Conservation (phyloP, 2,797 vertebrate species). For the Melanotaenia boesemani region DNA sequence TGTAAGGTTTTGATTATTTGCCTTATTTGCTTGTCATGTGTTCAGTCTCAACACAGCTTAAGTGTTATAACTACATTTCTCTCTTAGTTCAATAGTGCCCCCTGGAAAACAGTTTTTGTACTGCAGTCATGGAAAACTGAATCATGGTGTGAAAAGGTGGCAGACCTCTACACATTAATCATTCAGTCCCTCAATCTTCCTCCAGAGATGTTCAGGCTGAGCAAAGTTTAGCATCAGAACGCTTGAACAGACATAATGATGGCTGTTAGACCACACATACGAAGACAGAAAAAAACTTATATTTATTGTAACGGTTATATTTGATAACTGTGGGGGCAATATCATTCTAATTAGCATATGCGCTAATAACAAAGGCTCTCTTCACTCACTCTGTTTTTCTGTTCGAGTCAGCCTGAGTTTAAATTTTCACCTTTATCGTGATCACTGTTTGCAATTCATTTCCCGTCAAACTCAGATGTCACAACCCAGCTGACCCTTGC, state of each 20-base stretch:
- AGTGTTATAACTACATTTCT: constrained; percentile 39
- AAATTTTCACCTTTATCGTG: constrained; percentile 61
- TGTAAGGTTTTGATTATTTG: constrained; percentile 47
- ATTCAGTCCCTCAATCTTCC: constrained; percentile 35
- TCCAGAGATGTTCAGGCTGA: constrained; percentile 21
- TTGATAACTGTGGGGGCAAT: constrained; percentile 3
- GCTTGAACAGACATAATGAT: not conserved
- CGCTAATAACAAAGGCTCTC: constrained; percentile 46
- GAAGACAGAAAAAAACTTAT: constrained; percentile 9
- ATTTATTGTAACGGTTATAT: constrained; percentile 23
- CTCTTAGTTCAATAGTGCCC: constrained; percentile 85
- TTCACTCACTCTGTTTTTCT: constrained; percentile 55
- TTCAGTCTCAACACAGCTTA: constrained; percentile 45
- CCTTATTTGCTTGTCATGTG: constrained; percentile 40
- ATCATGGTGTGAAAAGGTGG: constrained; percentile 53
- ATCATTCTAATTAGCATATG: constrained; percentile 29
- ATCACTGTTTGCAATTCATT: constrained; percentile 74
- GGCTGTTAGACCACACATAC: constrained; percentile 9
- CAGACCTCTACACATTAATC: constrained; percentile 46
- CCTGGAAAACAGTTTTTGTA: constrained; percentile 73
- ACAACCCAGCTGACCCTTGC: constrained; percentile 66
- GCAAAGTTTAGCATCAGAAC: not conserved
- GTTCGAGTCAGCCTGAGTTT: constrained; percentile 30
- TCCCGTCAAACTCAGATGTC: constrained; percentile 73
- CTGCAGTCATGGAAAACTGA: constrained; percentile 51